Evolutionary conservation across 2,113 vertebrate species (phyloP).

Genomic region (Arothron firmamentum): DNA sequence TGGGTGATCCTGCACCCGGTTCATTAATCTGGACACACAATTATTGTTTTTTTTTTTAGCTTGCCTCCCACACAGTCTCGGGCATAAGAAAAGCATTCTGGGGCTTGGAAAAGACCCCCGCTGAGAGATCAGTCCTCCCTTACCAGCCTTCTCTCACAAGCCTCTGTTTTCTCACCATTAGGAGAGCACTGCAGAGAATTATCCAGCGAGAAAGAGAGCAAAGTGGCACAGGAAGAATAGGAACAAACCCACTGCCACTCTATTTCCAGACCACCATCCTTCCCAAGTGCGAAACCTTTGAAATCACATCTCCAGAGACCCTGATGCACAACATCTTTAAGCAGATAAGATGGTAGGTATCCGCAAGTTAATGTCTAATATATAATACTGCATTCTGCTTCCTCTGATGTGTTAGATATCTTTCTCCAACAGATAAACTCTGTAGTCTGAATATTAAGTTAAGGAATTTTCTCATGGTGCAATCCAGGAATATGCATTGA

Average conservation of each 20-base stretch:
- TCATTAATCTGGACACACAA: conserved; percentile 57
- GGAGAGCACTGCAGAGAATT: conserved; percentile 1
- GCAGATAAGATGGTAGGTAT: too few species aligned
- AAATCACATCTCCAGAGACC: too few species aligned
- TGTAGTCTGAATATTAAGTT: too few species aligned
- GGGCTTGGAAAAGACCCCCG: conserved; percentile 22
- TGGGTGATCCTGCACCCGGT: conserved; percentile 19
- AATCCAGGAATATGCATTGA: too few species aligned
- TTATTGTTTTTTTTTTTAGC: conserved; percentile 15
- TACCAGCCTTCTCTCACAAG: conserved; percentile 14
- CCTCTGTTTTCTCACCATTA: conserved; percentile 13
- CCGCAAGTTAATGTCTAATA: too few species aligned
- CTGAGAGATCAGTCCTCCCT: conserved; percentile 34
- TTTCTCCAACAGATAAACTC: too few species aligned
- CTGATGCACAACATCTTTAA: too few species aligned
- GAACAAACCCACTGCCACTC: background rate
- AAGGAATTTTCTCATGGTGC: too few species aligned
- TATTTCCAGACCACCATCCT: background rate
- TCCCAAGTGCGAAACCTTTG: background rate
- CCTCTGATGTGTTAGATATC: too few species aligned
- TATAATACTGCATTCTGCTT: too few species aligned
- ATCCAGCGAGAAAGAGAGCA: background rate
- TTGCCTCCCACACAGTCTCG: conserved; percentile 45
- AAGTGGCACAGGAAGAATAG: background rate
- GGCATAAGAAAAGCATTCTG: conserved; percentile 40